These are phyloP conservation scores for Anagrus nilaparvatae DNA, from an alignment of 1,140 invertebrate species.

Conservation along the genomic window DNA sequence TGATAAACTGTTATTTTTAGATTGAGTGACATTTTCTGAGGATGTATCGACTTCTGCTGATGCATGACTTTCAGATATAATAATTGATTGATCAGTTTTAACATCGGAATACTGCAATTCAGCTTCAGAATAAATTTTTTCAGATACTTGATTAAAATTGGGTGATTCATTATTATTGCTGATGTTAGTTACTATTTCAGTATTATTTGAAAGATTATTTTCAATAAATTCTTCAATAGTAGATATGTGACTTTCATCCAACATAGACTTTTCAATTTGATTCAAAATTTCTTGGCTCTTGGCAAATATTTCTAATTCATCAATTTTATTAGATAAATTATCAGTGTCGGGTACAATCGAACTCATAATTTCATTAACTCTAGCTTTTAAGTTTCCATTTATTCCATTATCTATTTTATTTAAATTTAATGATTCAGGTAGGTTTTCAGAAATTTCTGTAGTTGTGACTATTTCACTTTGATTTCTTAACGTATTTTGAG, in stretches of 20 bases:
- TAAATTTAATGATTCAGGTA: slow-evolving; percentile 10
- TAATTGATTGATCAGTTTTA: too few species aligned
- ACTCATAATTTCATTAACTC: slow-evolving; percentile 19
- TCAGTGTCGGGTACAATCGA: slow-evolving; percentile 18
- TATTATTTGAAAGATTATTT: not conserved
- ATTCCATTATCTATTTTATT: not conserved
- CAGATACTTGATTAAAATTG: too few species aligned
- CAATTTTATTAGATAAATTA: slow-evolving; percentile 13
- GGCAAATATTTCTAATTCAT: slow-evolving; percentile 31
- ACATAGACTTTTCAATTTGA: slow-evolving; percentile 34
- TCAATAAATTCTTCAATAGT: not conserved
- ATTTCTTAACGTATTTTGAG: slow-evolving; percentile 12
- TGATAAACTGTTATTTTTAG: too few species aligned
- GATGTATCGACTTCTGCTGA: too few species aligned
- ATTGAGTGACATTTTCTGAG: too few species aligned
- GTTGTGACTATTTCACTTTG: slow-evolving; percentile 22
- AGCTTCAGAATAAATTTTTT: too few species aligned
- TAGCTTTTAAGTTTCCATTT: slow-evolving; percentile 4
- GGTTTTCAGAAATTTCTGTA: slow-evolving; percentile 31
- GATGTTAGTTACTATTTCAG: too few species aligned
- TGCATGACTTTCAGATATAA: too few species aligned
- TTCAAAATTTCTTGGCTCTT: slow-evolving; percentile 34
- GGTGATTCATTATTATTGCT: not conserved
- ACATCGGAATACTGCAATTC: too few species aligned
- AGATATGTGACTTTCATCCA: not conserved